phyloP scores from a whole-genome alignment of 2,888 invertebrate species.

The Sericinus montela region DNA sequence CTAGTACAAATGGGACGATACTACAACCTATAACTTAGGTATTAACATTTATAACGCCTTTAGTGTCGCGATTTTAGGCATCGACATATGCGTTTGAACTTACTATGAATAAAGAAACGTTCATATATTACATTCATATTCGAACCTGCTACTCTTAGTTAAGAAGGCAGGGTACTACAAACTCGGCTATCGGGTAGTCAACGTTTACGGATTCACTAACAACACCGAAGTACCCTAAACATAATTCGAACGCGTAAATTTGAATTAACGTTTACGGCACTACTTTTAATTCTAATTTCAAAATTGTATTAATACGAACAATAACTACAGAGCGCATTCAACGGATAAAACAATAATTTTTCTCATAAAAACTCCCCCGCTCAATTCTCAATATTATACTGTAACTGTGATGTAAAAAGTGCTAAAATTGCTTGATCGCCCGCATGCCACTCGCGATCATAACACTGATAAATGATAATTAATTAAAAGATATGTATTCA shows the following conservation, averaged over 20 bases:
- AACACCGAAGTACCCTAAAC: conserved; percentile 42
- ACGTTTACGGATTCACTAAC: not conserved
- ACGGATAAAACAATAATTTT: conserved; percentile 66
- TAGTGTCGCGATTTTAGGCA: too few relatives aligned
- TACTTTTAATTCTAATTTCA: conserved; percentile 61
- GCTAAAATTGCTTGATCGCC: conserved; percentile 28
- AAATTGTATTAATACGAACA: conserved; percentile 66
- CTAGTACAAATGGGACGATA: too few relatives aligned
- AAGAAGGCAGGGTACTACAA: too few relatives aligned
- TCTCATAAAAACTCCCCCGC: conserved; percentile 51
- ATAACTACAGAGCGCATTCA: conserved; percentile 58
- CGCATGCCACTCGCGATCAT: conserved; percentile 27
- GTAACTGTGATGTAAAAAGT: conserved; percentile 32
- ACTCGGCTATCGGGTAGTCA: too few relatives aligned
- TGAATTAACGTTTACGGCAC: conserved; percentile 62
- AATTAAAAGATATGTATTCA: conserved; percentile 68
- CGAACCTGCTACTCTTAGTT: too few relatives aligned
- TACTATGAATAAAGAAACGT: too few relatives aligned
- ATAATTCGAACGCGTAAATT: conserved; percentile 57
- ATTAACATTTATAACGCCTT: too few relatives aligned
- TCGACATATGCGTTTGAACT: too few relatives aligned
- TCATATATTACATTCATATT: too few relatives aligned
- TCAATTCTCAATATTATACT: conserved; percentile 29
- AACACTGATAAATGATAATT: conserved; percentile 59
- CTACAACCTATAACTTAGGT: too few relatives aligned